Evolutionary conservation across 2,888 invertebrate species (phyloP).

Genomic region (Terebella lapidaria): DNA sequence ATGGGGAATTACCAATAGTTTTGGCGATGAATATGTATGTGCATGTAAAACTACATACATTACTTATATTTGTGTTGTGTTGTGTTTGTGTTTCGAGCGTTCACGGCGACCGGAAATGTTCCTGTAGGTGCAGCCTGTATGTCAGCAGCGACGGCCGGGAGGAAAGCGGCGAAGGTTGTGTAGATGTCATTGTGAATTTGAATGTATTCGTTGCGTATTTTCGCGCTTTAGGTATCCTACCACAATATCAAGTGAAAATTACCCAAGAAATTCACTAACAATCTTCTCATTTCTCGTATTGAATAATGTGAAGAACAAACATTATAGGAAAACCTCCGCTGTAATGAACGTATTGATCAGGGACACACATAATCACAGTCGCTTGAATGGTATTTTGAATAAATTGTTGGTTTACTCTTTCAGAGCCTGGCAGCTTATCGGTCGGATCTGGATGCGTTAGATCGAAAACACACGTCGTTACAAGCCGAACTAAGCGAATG

Average conservation of each 20-base stretch:
- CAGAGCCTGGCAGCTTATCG: constrained; percentile 13
- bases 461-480: constrained; percentile 11
- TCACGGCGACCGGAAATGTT: constrained; percentile 15
- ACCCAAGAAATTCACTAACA: no score
- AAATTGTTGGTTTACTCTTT: no score
- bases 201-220: no score
- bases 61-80: no score
- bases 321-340: no score
- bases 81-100: constrained; percentile 12
- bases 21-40: neutral
- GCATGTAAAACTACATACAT: neutral
- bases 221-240: no score
- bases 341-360: neutral
- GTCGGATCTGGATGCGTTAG: constrained; percentile 10
- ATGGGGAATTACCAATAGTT: neutral
- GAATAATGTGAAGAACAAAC: no score
- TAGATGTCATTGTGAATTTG: no score
- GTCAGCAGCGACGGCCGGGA: constrained; percentile 14
- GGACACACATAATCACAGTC: no score
- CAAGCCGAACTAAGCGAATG: constrained; percentile 16
- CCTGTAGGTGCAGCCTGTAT: constrained; percentile 16
- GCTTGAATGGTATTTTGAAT: neutral
- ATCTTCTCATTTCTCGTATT: no score
- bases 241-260: neutral
- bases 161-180: constrained; percentile 16